These are phyloP conservation scores for Neodiprion fabricii DNA, from an alignment of 1,140 invertebrate species.

Conservation along the genomic window DNA sequence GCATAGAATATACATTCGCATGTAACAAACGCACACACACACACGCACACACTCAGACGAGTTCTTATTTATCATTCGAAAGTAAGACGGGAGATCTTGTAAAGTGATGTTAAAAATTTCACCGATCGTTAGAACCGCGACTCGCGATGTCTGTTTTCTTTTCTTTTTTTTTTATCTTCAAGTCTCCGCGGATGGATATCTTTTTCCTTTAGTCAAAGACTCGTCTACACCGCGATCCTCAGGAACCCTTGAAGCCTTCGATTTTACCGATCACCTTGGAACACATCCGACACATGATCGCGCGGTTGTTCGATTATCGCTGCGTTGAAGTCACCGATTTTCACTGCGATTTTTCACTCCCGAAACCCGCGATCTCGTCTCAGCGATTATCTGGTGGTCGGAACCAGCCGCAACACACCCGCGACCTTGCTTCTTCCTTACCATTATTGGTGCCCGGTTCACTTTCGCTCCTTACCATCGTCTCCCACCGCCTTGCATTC, in stretches of 20 bases:
- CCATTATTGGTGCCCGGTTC: slow-evolving; percentile 60
- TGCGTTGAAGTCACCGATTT: neutral
- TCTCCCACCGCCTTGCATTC: neutral
- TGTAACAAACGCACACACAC: too few species aligned
- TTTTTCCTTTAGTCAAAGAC: too few species aligned
- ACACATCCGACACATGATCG: neutral
- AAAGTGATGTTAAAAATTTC: too few species aligned
- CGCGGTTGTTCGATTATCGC: neutral
- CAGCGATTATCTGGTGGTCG: slow-evolving; percentile 14
- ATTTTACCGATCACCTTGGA: too few species aligned
- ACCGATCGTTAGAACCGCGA: too few species aligned
- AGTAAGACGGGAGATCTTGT: neutral
- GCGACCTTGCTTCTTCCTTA: slow-evolving; percentile 47
- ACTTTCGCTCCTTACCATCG: slow-evolving; percentile 57
- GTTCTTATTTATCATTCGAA: neutral
- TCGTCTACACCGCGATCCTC: too few species aligned
- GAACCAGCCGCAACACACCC: slow-evolving; percentile 30
- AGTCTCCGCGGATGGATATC: too few species aligned
- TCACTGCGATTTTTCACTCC: neutral
- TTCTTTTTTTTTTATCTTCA: too few species aligned
- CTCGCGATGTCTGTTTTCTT: too few species aligned
- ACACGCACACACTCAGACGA: too few species aligned
- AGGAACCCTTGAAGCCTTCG: too few species aligned
- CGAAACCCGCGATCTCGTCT: neutral
- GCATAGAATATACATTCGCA: too few species aligned